Evolutionary conservation across 2,113 vertebrate species (phyloP).

Genomic region (Casuarius casuarius): DNA sequence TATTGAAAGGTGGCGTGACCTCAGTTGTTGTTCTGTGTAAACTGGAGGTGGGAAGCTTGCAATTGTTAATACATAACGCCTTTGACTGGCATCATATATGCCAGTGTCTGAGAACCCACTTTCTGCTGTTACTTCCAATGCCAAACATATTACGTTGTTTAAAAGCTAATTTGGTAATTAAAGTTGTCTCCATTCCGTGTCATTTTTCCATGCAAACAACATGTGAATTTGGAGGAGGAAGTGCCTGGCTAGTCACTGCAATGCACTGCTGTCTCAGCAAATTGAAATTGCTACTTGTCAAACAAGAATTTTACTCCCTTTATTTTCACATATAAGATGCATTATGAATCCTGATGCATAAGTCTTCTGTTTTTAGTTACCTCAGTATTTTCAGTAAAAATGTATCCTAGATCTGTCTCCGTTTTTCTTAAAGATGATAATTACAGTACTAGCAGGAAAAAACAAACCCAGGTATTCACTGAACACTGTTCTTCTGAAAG

Average conservation of each 20-base stretch:
- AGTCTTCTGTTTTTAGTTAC: neutral
- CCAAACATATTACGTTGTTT: neutral
- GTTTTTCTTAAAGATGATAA: slow-evolving; percentile 2
- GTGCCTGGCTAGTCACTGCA: neutral
- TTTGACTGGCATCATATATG: neutral
- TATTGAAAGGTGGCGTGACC: neutral
- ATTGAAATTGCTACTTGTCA: neutral
- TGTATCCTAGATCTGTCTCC: neutral
- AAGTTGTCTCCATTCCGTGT: neutral
- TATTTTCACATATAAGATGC: neutral
- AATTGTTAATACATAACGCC: neutral
- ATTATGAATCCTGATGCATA: neutral
- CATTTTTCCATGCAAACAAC: neutral
- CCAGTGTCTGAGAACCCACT: neutral
- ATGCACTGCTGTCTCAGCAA: neutral
- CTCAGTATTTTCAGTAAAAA: neutral
- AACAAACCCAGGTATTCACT: neutral
- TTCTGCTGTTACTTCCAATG: neutral
- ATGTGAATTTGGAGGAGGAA: neutral
- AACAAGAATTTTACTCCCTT: neutral
- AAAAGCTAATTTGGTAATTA: slow-evolving; percentile 38
- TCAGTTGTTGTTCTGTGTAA: neutral
- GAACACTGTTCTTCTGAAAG: neutral
- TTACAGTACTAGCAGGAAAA: slow-evolving; percentile 1
- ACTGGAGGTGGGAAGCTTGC: neutral